Conservation (phyloP, 2,113 vertebrate species). For the Pollachius pollachius region DNA sequence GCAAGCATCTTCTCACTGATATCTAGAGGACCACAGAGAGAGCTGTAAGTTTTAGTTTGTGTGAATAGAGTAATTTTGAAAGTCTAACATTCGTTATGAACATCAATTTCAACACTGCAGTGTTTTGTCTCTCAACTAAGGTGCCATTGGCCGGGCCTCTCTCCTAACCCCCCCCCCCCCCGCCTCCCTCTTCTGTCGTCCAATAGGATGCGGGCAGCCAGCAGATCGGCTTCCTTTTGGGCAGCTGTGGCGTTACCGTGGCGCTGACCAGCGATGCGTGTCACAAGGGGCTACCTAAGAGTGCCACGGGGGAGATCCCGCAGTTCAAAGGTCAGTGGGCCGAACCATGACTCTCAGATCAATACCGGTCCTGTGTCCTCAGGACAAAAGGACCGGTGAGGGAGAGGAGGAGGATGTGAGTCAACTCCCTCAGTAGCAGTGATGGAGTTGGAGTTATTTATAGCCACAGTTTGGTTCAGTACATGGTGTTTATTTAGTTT, state of each 20-base stretch:
- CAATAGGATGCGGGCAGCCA: conserved; percentile 94
- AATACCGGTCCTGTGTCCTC: background rate
- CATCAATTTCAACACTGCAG: background rate
- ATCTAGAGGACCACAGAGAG: too few relatives aligned
- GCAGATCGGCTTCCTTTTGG: conserved; percentile 97
- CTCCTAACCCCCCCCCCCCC: background rate
- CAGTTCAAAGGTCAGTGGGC: conserved; percentile 88
- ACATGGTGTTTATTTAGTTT: too few relatives aligned
- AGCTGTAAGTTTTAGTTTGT: too few relatives aligned
- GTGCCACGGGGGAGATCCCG: conserved; percentile 95
- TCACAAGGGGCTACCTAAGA: conserved; percentile 97
- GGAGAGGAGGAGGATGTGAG: background rate
- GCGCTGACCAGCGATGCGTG: conserved; percentile 97
- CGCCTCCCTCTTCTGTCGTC: conserved; percentile 28
- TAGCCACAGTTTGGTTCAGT: too few relatives aligned
- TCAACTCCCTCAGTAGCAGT: too few relatives aligned
- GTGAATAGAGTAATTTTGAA: background rate
- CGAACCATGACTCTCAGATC: conserved; percentile 27
- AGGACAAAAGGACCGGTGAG: background rate
- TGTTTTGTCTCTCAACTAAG: background rate
- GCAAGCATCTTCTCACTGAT: too few relatives aligned
- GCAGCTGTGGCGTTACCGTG: conserved; percentile 97
- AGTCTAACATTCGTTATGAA: background rate
- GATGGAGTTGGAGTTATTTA: too few relatives aligned
- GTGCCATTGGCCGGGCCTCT: background rate